phyloP scores from a whole-genome alignment of 92 coral and sea anemone genomes.

The Isaurus tuberculatus region DNA sequence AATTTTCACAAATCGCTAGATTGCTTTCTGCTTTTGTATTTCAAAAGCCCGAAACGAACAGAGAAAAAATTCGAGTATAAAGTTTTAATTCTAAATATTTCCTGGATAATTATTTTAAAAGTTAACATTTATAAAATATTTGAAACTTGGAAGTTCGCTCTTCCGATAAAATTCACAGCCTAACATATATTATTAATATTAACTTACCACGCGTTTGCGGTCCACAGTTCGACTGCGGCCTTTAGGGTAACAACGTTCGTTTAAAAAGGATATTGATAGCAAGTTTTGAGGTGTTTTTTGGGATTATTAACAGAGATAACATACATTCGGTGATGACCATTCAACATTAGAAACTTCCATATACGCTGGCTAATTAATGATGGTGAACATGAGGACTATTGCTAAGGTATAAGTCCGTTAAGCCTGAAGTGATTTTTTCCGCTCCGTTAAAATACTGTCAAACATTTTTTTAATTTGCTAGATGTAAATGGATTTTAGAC shows the following conservation, averaged over 20 bases:
- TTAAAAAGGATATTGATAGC: neutral
- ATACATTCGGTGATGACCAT: neutral
- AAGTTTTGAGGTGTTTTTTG: neutral
- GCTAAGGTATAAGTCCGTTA: neutral
- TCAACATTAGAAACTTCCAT: conserved; percentile 2
- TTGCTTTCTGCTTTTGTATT: too few species aligned
- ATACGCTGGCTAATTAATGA: neutral
- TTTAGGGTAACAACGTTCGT: neutral
- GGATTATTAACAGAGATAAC: conserved; percentile 11
- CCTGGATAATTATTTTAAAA: too few species aligned
- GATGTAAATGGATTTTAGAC: neutral
- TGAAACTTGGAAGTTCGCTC: too few species aligned
- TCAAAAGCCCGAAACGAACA: too few species aligned
- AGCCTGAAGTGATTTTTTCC: neutral
- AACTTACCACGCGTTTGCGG: neutral
- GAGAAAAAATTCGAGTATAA: too few species aligned
- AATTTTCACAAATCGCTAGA: too few species aligned
- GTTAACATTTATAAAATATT: too few species aligned
- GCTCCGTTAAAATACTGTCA: neutral
- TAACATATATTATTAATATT: neutral
- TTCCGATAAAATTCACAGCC: neutral
- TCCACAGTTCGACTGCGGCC: neutral
- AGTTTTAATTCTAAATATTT: too few species aligned
- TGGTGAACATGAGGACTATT: neutral
- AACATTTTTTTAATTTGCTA: neutral